These are phyloP conservation scores for Amphipoea oculea DNA, from an alignment of 2,888 invertebrate genomes.

Conservation along the genomic window DNA sequence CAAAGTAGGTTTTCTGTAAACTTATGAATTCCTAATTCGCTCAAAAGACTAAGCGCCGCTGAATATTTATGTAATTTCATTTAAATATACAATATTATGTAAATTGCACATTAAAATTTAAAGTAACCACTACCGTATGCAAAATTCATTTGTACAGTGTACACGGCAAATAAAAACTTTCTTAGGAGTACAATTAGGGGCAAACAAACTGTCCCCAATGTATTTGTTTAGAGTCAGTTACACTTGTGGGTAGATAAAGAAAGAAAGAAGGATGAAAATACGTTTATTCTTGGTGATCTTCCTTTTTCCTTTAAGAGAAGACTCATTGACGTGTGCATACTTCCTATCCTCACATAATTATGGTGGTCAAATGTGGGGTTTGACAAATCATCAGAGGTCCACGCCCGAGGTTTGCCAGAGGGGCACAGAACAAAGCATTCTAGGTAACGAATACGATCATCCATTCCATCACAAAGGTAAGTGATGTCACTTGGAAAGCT, in stretches of 20 bases:
- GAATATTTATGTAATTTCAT: constrained; percentile 21
- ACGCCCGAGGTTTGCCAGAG: no score
- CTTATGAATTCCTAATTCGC: background rate
- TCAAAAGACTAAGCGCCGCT: constrained; percentile 17
- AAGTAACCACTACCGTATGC: constrained; percentile 53
- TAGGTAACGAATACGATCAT: no score
- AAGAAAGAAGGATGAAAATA: background rate
- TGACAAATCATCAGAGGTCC: no score
- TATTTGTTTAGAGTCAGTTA: constrained; percentile 47
- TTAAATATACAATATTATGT: constrained; percentile 44
- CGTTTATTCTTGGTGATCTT: no score
- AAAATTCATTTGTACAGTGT: constrained; percentile 57
- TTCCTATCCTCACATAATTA: no score
- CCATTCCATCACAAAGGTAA: no score
- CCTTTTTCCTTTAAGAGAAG: no score
- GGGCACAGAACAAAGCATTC: no score
- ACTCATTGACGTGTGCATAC: no score
- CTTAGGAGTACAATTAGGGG: constrained; percentile 65
- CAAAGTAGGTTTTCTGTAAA: background rate
- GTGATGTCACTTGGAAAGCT: no score
- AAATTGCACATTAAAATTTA: constrained; percentile 51
- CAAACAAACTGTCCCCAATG: constrained; percentile 57
- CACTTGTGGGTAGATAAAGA: constrained; percentile 27
- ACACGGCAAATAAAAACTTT: constrained; percentile 68
- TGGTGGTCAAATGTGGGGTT: no score